phyloP scores from a whole-genome alignment of 2,797 vertebrate species.

The Protosalanx chinensis region DNA sequence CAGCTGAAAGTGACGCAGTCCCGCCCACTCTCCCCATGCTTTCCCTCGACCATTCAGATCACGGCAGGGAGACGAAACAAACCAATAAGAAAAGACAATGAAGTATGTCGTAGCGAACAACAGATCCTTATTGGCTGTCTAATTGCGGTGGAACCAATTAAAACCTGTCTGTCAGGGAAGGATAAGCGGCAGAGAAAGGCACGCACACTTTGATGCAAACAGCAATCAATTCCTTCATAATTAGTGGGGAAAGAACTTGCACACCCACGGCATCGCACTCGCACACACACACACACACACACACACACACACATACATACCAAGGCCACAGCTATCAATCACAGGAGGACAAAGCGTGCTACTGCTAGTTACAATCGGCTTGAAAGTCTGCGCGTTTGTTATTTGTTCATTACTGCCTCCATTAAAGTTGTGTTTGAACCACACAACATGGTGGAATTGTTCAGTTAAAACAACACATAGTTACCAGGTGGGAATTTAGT shows the following conservation, averaged over 20 bases:
- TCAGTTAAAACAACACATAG: not conserved
- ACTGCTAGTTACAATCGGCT: not conserved
- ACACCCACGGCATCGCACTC: not conserved
- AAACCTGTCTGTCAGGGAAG: too few species aligned
- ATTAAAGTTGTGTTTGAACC: not conserved
- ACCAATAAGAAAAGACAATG: not conserved
- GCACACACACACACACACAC: too few species aligned
- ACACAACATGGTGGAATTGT: not conserved
- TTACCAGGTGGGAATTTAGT: not conserved
- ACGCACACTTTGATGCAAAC: too few species aligned
- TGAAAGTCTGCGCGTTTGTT: not conserved
- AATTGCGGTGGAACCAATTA: too few species aligned
- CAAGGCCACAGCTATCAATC: not conserved
- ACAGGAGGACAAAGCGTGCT: not conserved
- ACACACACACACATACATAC: not conserved
- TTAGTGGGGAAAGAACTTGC: not conserved
- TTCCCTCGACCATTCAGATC: not conserved
- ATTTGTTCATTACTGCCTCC: not conserved
- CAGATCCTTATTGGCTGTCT: not conserved
- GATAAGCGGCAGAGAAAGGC: too few species aligned
- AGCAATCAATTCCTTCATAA: not conserved
- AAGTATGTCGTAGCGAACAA: not conserved
- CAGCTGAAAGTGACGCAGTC: not conserved
- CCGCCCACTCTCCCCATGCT: not conserved
- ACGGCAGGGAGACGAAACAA: not conserved